phyloP scores from a whole-genome alignment of 2,888 invertebrate species.

The Cryptus viduatorius region DNA sequence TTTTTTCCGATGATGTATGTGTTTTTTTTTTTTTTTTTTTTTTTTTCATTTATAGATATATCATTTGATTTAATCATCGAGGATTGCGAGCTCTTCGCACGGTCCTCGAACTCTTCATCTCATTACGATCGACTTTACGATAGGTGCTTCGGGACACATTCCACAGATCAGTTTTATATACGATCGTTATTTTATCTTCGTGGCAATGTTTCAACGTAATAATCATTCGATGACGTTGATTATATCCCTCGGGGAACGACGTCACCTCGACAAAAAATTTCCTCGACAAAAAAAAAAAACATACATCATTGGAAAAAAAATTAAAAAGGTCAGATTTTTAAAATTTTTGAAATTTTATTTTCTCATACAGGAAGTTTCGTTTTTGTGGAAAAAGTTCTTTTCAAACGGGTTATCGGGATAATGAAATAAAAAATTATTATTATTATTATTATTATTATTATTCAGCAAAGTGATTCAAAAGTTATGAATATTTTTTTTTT shows the following conservation, averaged over 20 bases:
- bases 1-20: not conserved
- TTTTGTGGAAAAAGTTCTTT: too few relatives aligned
- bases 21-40: not conserved
- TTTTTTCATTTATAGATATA: not conserved
- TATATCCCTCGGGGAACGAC: not conserved
- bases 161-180: slow-evolving; percentile 10
- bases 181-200: slow-evolving; percentile 16
- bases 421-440: not conserved
- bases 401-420: too few relatives aligned
- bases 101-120: slow-evolving; percentile 16
- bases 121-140: slow-evolving; percentile 23
- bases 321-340: not conserved
- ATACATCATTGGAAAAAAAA: not conserved
- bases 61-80: not conserved
- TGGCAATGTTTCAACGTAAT: slow-evolving; percentile 19
- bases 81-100: not conserved
- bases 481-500: too few relatives aligned
- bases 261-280: not conserved
- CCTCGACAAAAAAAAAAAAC: too few relatives aligned
- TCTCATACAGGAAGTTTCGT: too few relatives aligned
- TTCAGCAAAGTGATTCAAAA: too few relatives aligned
- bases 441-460: not conserved
- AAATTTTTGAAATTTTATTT: too few relatives aligned
- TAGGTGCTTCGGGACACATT: not conserved
- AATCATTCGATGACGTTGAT: slow-evolving; percentile 2